Evolutionary conservation across 2,113 vertebrate species (phyloP).

Genomic region (Arizona elegans): DNA sequence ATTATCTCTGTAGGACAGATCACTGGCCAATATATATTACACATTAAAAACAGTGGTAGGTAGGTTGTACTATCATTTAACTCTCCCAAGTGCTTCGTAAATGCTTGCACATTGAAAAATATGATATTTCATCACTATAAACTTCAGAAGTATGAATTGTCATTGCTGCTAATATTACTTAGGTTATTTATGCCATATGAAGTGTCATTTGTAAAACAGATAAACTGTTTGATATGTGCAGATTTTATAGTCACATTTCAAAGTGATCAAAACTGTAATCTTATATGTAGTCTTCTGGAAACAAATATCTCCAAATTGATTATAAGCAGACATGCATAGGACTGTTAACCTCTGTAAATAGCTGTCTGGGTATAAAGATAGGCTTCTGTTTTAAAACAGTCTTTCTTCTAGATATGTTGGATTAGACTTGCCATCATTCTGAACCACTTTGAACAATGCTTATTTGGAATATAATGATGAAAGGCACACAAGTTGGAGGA

Average conservation of each 20-base stretch:
- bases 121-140: neutral
- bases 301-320: neutral
- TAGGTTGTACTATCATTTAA: neutral
- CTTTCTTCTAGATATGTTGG: neutral
- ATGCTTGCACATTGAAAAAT: neutral
- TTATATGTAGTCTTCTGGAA: neutral
- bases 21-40: neutral
- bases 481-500: neutral
- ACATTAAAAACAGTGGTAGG: conserved; percentile 25
- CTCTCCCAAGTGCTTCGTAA: neutral
- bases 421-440: neutral
- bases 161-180: neutral
- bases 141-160: neutral
- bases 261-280: neutral
- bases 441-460: neutral
- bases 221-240: neutral
- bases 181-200: neutral
- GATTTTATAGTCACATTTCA: neutral
- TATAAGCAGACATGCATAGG: neutral
- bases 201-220: neutral
- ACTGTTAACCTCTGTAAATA: neutral
- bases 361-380: neutral
- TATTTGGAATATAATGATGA: neutral
- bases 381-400: neutral
- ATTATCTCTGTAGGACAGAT: conserved; percentile 28